Evolutionary conservation across 2,888 invertebrate genomes (phyloP), one percentile per base, ranked within the genome.

Genomic region (Eurytoma adleriae): DNA sequence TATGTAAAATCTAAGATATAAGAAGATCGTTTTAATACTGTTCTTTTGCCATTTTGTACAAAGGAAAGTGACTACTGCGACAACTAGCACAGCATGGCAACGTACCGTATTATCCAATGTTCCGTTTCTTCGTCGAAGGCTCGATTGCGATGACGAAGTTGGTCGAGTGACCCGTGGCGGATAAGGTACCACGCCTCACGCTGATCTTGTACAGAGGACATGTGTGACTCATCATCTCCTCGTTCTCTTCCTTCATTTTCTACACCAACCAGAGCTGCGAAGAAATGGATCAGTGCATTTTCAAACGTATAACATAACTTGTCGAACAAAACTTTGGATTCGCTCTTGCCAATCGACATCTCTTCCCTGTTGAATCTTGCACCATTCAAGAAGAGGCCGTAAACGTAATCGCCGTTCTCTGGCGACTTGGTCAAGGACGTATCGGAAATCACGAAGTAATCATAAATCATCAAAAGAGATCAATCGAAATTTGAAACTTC

Each of bases 401-500:
- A 92, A 40, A 96, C 93, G 86, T 93, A 96, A 13, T 96, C 95
- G 0, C 96, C 96, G 88, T 96, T 95, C 0, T 91, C 92, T 0
- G 96, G 96, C 0, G 93, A 90, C 68, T 88, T 86, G 0, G 86
- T 84, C 70, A 94, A 91, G 0, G 88, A 87, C 30, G 91, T 91
- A 64, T 92, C 92, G 59, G 92, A 92, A 87, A 95, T 91, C 2
- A 96, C 93, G 7, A 83, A 93, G 84, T 96, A 96, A 89, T 96
- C 96, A 88, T 96, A 98, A 80, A 94, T 93, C 62, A 97, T n/a
- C n/a, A 24, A 1, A 24, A 92, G 85, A 96, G 93, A 92, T 98
- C 98, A 84, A 98, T 98, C 48, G 98, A 97, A 86, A 98, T 97
- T 81, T 94, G 94, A 91, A 96, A 96, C 90, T 97, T 97, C 92